These are phyloP conservation scores for Heliothis subflexa DNA, from an alignment of 1,140 invertebrate species.

Conservation along the genomic window DNA sequence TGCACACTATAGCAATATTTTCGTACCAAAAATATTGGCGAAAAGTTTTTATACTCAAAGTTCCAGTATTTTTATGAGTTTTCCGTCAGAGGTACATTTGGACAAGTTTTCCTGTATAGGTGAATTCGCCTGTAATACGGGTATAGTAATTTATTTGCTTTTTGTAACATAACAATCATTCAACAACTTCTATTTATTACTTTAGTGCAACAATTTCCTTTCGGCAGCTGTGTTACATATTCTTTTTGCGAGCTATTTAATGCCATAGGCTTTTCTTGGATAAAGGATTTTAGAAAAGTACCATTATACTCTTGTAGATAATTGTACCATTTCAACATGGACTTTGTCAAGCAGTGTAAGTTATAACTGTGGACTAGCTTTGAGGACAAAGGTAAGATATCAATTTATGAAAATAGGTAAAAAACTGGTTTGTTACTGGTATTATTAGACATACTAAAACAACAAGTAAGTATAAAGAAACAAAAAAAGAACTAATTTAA, in stretches of 20 bases:
- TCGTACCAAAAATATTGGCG: conserved; percentile 32
- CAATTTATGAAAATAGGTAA: too few relatives aligned
- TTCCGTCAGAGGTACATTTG: conserved; percentile 39
- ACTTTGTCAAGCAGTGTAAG: too few relatives aligned
- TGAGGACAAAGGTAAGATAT: too few relatives aligned
- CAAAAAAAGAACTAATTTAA: too few relatives aligned
- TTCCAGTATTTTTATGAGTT: conserved; percentile 44
- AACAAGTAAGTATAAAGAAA: too few relatives aligned
- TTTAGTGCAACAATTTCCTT: conserved; percentile 3
- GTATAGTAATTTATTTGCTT: conserved; percentile 27
- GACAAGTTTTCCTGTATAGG: conserved; percentile 39
- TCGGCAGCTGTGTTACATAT: not conserved
- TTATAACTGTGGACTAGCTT: too few relatives aligned
- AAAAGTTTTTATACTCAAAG: conserved; percentile 38
- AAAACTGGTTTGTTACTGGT: too few relatives aligned
- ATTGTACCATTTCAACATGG: too few relatives aligned
- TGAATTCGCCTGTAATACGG: conserved; percentile 17
- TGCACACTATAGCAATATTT: conserved; percentile 40
- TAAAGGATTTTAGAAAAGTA: not conserved
- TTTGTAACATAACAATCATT: conserved; percentile 23
- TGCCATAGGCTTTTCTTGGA: not conserved
- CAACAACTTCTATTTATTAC: conserved; percentile 10
- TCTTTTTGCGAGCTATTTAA: not conserved
- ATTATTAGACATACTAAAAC: too few relatives aligned
- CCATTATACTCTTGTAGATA: not conserved